Conservation (phyloP, 2,888 invertebrate species). For the Drosophila tanythrix region DNA sequence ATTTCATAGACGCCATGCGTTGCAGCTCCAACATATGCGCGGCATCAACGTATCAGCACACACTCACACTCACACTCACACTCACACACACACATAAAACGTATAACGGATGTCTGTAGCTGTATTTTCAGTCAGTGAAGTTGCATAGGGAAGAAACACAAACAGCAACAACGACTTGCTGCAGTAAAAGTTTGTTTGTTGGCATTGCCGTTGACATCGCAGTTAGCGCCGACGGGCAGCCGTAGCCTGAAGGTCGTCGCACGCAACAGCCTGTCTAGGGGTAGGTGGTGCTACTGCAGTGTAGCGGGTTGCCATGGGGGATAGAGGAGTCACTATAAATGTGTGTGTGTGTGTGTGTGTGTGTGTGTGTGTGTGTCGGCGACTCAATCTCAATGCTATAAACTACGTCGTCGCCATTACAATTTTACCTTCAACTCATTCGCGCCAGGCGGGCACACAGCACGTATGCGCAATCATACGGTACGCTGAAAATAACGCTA, state of each 20-base stretch:
- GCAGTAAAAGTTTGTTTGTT: constrained; percentile 31
- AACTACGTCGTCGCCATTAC: constrained; percentile 65
- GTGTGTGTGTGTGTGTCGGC: constrained; percentile 24
- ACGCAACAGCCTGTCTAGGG: constrained; percentile 20
- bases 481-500: constrained; percentile 70
- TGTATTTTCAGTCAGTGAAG: constrained; percentile 49
- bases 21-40: constrained; percentile 35
- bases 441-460: constrained; percentile 42
- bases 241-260: constrained; percentile 64
- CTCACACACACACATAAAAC: constrained; percentile 11
- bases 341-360: constrained; percentile 3
- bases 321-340: constrained; percentile 1
- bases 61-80: constrained; percentile 20
- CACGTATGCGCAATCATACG: constrained; percentile 72
- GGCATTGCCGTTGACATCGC: constrained; percentile 41
- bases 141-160: constrained; percentile 15
- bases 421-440: constrained; percentile 67
- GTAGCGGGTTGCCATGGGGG: constrained; percentile 5
- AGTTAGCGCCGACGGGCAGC: constrained; percentile 37
- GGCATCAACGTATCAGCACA: constrained; percentile 24
- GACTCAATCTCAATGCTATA: constrained; percentile 72
- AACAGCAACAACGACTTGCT: constrained; percentile 18
- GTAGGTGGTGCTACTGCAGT: background rate
- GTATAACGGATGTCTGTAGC: constrained; percentile 10
- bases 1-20: constrained; percentile 62